Conservation (phyloP, 2,113 vertebrate species). For the Rhinogobius similis region DNA sequence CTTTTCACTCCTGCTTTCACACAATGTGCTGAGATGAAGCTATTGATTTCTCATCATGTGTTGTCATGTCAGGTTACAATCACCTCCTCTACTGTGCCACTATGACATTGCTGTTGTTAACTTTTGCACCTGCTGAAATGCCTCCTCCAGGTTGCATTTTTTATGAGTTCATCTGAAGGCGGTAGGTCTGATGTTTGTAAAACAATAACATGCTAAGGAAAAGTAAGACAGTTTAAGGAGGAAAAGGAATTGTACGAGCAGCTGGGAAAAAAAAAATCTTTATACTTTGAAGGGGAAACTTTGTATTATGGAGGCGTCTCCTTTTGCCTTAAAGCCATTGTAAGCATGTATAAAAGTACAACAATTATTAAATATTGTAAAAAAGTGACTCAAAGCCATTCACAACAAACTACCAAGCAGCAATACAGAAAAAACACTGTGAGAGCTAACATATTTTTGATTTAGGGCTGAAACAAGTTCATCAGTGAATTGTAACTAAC, state of each 20-base stretch:
- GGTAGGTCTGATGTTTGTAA: conserved; percentile 27
- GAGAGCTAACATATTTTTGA: no score
- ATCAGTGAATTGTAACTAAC: no score
- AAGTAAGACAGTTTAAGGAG: no score
- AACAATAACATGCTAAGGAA: neutral
- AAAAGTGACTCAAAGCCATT: no score
- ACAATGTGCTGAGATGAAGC: conserved; percentile 36
- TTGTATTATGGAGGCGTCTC: no score
- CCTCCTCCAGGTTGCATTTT: conserved; percentile 4
- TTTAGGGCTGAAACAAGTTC: no score
- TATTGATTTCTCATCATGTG: conserved; percentile 70
- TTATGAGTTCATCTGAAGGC: conserved; percentile 18
- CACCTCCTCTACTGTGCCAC: conserved; percentile 45
- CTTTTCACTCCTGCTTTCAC: conserved; percentile 30
- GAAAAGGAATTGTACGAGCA: no score
- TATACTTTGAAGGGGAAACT: no score
- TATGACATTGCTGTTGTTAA: conserved; percentile 25
- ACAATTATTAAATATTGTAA: no score
- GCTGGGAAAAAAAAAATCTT: neutral
- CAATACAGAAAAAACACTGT: neutral
- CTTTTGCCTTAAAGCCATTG: no score
- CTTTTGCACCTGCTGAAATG: conserved; percentile 24
- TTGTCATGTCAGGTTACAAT: conserved; percentile 62
- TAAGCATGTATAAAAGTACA: neutral
- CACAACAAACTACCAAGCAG: no score